A percentile compares a stretch with the other conserved stretches of the same genome.
Conservation (phyloP, 1,140 invertebrate species). For the Orius insidiosus region DNA sequence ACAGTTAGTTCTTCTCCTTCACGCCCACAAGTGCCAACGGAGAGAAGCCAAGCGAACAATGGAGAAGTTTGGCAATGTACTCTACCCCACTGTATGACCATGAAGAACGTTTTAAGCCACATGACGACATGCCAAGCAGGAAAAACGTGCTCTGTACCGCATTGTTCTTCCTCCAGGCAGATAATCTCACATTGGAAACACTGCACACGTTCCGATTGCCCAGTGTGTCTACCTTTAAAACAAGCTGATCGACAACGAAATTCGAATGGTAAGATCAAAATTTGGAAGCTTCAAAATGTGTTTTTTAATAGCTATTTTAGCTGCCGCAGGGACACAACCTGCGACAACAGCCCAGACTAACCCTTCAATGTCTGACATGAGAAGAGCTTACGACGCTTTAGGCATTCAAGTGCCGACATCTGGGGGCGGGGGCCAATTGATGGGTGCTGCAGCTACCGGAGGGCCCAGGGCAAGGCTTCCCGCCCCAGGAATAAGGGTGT, state of each 20-base stretch:
- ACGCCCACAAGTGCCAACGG: slow-evolving; percentile 96
- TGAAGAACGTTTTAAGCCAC: slow-evolving; percentile 98
- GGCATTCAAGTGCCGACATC: slow-evolving; percentile 52
- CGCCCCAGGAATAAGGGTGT: background rate
- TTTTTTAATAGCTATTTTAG: slow-evolving; percentile 14
- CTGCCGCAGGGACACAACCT: slow-evolving; percentile 16
- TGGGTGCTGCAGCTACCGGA: slow-evolving; percentile 7
- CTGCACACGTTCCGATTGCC: slow-evolving; percentile 85
- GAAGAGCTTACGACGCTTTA: slow-evolving; percentile 64
- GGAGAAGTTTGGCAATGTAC: slow-evolving; percentile 65
- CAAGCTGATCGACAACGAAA: slow-evolving; percentile 73
- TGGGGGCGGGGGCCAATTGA: slow-evolving; percentile 24
- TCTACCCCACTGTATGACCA: slow-evolving; percentile 92
- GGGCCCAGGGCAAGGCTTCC: slow-evolving; percentile 8
- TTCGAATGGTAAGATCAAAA: slow-evolving; percentile 35
- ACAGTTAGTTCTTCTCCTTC: slow-evolving; percentile 86
- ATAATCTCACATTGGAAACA: slow-evolving; percentile 99
- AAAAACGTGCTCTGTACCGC: slow-evolving; percentile 74
- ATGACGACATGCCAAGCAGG: slow-evolving; percentile 96
- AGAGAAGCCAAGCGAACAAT: slow-evolving; percentile 61
- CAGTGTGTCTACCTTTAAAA: slow-evolving; percentile 93
- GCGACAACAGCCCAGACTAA: slow-evolving; percentile 26
- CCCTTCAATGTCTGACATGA: slow-evolving; percentile 48
- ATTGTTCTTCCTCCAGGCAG: slow-evolving; percentile 95
- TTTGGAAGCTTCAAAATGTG: background rate